Conservation (phyloP, 2,888 invertebrate genomes). For the Pseudococcus jackbeardsleyi region DNA sequence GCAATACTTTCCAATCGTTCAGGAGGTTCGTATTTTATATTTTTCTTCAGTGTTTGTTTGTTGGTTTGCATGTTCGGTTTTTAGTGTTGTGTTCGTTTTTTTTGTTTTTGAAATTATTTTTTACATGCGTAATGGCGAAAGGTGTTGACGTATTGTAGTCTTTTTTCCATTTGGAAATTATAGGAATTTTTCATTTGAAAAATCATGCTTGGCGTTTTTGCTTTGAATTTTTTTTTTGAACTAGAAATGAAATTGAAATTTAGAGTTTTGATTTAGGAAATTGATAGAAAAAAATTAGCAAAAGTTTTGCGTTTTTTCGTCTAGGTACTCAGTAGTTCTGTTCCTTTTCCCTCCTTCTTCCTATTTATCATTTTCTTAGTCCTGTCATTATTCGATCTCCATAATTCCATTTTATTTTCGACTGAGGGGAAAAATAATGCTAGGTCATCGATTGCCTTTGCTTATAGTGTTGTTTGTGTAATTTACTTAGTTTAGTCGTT, state of each 20-base stretch:
- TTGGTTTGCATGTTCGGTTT: not conserved
- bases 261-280: not conserved
- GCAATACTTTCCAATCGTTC: constrained; percentile 18
- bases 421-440: too few species aligned
- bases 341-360: too few species aligned
- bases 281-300: not conserved
- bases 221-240: not conserved
- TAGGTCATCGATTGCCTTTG: too few species aligned
- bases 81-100: not conserved
- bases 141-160: not conserved
- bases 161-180: not conserved
- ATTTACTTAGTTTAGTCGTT: too few species aligned
- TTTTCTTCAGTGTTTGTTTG: constrained; percentile 18
- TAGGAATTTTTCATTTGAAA: not conserved
- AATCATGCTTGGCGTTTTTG: constrained; percentile 14
- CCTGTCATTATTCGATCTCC: too few species aligned
- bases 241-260: not conserved
- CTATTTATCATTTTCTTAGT: too few species aligned
- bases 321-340: too few species aligned
- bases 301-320: too few species aligned
- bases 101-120: not conserved
- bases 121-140: not conserved
- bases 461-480: too few species aligned
- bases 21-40: constrained; percentile 43
- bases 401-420: too few species aligned